A percentile compares a stretch with the other conserved stretches of the same genome.
phyloP scores from a whole-genome alignment of 2,113 vertebrate genomes.

The Bothrops jararaca region DNA sequence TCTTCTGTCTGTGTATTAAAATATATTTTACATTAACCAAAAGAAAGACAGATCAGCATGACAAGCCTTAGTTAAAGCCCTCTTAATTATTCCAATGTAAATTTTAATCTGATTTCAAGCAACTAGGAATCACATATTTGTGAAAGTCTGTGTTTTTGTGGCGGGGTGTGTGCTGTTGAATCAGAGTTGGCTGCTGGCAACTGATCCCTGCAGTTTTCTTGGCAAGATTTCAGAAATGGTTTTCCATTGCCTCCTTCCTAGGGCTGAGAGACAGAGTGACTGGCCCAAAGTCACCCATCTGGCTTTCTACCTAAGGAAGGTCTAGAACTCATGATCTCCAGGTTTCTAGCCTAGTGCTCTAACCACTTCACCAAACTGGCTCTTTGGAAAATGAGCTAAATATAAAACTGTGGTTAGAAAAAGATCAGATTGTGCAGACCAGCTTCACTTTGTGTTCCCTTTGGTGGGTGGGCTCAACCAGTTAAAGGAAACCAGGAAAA shows the following conservation, averaged over 20 bases:
- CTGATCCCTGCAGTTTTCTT: neutral
- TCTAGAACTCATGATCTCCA: neutral
- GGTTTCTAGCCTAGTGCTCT: neutral
- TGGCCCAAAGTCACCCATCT: neutral
- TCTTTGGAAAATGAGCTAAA: neutral
- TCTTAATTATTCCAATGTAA: neutral
- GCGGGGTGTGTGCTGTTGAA: neutral
- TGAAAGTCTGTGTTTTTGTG: neutral
- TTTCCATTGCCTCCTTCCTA: neutral
- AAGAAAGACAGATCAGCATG: neutral
- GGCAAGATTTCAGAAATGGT: neutral
- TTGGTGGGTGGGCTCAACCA: neutral
- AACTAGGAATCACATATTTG: neutral
- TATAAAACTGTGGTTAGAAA: neutral
- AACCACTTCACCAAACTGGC: neutral
- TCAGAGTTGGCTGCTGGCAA: neutral
- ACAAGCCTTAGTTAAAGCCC: neutral
- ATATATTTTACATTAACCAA: neutral
- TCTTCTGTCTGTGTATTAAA: neutral
- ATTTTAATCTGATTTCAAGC: neutral
- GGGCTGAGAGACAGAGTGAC: neutral
- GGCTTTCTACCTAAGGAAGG: neutral
- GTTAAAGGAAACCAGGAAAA: neutral
- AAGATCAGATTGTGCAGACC: neutral
- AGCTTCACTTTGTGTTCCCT: neutral